Base-by-base conservation (phyloP, 2,113 vertebrate genomes). In the Setophaga coronata region DNA sequence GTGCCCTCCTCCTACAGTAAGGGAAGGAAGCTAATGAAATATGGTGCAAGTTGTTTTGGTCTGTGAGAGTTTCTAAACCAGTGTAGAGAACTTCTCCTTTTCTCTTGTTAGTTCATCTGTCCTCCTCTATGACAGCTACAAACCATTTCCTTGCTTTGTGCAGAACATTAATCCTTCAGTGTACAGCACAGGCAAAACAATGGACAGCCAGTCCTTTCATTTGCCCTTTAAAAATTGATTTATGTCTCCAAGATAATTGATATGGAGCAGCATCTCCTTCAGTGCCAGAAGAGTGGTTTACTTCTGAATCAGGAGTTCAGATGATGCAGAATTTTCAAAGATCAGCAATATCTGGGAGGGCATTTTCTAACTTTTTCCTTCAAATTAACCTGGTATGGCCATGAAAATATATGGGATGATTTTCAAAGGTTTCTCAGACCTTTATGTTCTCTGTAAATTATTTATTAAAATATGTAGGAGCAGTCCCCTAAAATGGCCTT, bases 221-320 rank as follows among this genome's bases (percentile, higher is more conserved):
- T 76, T 92, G 73, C 76, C 77, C 87, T 89, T 95, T 91, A 71
- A 81, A 96, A 97, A 89, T 72, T 54, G 92, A 85, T 95, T 53
- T 70, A 47, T 87, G 9, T 67, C 57, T 67, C 26, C 33, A 73
- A 70, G 85, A 47, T 61, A 66, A 73, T 33, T 54, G 62, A 76
- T 65, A 19, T 1, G 29, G 77, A 80, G 60, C 74, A 70, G 47
- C 58, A 14, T 79, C 70, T 74, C 43, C 50, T 70, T 70, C 60
- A 36, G 70, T 57, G 81, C 73, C 58, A 70, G 81, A 53, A 47
- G 58, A 83, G 40, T 57, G 34, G n/a, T 61, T 89, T 65, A 19
- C 57, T 85, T 87, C 71, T 83, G 66, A 87, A 79, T 61, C 42
- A 9, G 4, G 57, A 48, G 29, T 51, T 61, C n/a, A 53, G 62